Evolutionary conservation across 2,113 vertebrate species (phyloP).

Genomic region (Cottus gobio): DNA sequence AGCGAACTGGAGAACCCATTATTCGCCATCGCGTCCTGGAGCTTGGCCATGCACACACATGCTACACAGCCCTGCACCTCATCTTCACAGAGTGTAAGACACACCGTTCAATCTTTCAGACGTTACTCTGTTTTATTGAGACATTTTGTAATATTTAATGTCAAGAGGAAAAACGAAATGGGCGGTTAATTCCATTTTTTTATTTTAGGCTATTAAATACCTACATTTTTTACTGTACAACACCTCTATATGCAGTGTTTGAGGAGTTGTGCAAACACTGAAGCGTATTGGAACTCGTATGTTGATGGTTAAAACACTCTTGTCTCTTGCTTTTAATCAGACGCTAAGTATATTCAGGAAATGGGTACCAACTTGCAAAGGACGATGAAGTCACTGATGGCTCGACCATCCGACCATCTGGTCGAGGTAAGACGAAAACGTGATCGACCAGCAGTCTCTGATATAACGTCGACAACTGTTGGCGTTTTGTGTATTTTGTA

Average conservation of each 20-base stretch:
- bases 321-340: conserved; percentile 68
- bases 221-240: background rate
- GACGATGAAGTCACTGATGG: conserved; percentile 75
- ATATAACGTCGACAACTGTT: background rate
- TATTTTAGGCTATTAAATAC: background rate
- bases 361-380: conserved; percentile 74
- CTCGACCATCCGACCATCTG: conserved; percentile 40
- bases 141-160: background rate
- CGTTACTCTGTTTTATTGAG: background rate
- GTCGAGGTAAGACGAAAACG: conserved; percentile 77
- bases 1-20: conserved; percentile 65
- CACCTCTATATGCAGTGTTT: background rate
- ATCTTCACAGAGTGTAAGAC: conserved; percentile 90
- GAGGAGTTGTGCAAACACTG: background rate
- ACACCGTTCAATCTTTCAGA: background rate
- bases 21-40: conserved; percentile 71
- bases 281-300: background rate
- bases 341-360: conserved; percentile 78
- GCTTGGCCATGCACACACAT: conserved; percentile 50
- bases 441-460: background rate
- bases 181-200: background rate
- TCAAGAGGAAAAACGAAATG: background rate
- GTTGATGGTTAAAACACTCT: background rate
- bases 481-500: too few species aligned
- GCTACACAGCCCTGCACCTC: conserved; percentile 73